Percentiles rank a stretch among this genome's conserved stretches.
Conservation (phyloP, 2,113 vertebrate genomes). For the Pluvianellus socialis region DNA sequence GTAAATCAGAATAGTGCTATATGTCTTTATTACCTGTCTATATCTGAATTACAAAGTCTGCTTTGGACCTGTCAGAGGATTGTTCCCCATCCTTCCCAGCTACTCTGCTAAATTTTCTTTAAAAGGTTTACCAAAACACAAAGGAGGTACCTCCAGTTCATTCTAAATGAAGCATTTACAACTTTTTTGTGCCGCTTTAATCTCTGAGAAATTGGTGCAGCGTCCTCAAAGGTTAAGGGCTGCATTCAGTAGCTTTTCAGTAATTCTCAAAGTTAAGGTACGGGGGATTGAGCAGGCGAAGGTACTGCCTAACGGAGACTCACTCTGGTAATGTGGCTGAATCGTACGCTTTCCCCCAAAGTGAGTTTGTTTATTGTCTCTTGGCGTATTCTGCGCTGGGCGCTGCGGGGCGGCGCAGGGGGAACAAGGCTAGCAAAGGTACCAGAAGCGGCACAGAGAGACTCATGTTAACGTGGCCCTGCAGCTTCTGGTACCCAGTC, state of each 20-base stretch:
- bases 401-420: neutral
- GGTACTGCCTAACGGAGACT: neutral
- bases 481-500: slow-evolving; percentile 50
- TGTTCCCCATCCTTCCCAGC: neutral
- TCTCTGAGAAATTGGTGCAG: neutral
- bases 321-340: neutral
- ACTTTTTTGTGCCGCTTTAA: neutral
- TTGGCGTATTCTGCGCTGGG: neutral
- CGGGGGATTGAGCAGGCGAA: neutral
- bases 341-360: neutral
- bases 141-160: neutral
- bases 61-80: neutral
- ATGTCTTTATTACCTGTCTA: neutral
- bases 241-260: neutral
- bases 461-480: neutral
- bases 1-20: neutral
- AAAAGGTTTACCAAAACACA: neutral
- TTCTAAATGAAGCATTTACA: neutral
- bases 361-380: neutral
- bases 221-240: neutral
- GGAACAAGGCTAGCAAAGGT: slow-evolving; percentile 1
- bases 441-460: slow-evolving; percentile 22
- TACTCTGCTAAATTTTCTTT: neutral
- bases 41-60: neutral
- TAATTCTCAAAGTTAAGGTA: neutral